These are phyloP conservation scores for Poecile montanus DNA, from an alignment of 2,797 vertebrate genomes.

Conservation along the genomic window DNA sequence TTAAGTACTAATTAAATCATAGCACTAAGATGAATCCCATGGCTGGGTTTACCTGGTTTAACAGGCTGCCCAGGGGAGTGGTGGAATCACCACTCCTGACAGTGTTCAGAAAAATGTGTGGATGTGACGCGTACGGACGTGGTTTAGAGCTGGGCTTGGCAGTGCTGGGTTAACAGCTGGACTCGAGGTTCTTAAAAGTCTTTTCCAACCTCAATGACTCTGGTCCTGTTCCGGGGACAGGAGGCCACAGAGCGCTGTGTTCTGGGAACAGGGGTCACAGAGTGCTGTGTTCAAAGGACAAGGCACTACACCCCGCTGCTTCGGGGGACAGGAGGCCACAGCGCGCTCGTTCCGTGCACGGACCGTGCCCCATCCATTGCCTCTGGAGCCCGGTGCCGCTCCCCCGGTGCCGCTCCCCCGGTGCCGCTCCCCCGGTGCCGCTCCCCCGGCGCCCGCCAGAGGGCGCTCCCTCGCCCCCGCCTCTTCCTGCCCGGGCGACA, in stretches of 20 bases:
- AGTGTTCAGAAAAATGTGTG: background rate
- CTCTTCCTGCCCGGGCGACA: background rate
- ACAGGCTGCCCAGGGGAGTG: background rate
- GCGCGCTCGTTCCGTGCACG: too few species aligned
- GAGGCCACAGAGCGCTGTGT: fast-evolving
- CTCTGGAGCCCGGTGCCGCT: too few species aligned
- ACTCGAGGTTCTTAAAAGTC: background rate
- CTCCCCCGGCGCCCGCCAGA: background rate
- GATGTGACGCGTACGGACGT: fast-evolving
- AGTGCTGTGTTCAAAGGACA: too few species aligned
- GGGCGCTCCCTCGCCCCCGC: background rate
- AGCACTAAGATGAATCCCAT: background rate
- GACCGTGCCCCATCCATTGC: too few species aligned
- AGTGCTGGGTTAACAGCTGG: background rate
- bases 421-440: too few species aligned
- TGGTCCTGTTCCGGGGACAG: background rate
- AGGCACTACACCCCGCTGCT: fast-evolving
- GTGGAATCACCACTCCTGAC: background rate
- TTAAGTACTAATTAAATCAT: background rate
- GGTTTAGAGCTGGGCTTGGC: background rate
- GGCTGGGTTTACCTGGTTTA: background rate
- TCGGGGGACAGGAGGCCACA: fast-evolving
- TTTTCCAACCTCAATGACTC: background rate
- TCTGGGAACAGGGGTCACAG: fast-evolving
- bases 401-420: too few species aligned